A percentile compares a stretch with the other conserved stretches of the same genome.
Evolutionary conservation across 1,140 invertebrate genomes (phyloP).

Genomic region (Palaemon carinicauda): DNA sequence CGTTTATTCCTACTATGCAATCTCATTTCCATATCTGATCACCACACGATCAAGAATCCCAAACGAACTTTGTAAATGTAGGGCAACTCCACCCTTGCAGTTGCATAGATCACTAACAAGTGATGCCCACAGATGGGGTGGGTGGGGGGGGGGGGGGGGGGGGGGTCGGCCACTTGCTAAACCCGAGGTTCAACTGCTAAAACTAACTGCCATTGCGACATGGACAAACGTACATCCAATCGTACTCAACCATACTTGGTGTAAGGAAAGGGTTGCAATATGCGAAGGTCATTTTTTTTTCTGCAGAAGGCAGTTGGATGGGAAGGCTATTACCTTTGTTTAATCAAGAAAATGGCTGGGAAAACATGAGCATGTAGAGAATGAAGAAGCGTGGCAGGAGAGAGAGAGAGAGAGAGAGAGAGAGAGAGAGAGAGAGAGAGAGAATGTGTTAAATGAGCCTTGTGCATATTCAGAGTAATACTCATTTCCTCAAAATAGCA

Average conservation of each 20-base stretch:
- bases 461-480: too few species aligned
- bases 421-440: conserved; percentile 13
- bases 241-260: too few species aligned
- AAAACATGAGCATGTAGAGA: not conserved
- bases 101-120: not conserved
- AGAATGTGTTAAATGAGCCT: too few species aligned
- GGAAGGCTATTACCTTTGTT: too few species aligned
- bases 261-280: not conserved
- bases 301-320: too few species aligned
- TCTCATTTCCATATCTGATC: too few species aligned
- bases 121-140: not conserved
- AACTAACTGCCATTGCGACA: too few species aligned
- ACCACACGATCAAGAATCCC: too few species aligned
- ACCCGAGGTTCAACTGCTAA: not conserved
- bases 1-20: too few species aligned
- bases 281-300: not conserved
- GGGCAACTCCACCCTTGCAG: not conserved
- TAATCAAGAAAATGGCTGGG: too few species aligned
- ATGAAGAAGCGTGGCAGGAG: not conserved
- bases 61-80: not conserved
- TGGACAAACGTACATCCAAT: too few species aligned
- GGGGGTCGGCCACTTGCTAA: not conserved
- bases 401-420: not conserved
- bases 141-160: not conserved
- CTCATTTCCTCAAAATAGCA: too few species aligned